Percentiles rank a stretch among this genome's conserved stretches.
phyloP scores from a whole-genome alignment of 2,797 vertebrate genomes.

The Tachyglossus aculeatus region DNA sequence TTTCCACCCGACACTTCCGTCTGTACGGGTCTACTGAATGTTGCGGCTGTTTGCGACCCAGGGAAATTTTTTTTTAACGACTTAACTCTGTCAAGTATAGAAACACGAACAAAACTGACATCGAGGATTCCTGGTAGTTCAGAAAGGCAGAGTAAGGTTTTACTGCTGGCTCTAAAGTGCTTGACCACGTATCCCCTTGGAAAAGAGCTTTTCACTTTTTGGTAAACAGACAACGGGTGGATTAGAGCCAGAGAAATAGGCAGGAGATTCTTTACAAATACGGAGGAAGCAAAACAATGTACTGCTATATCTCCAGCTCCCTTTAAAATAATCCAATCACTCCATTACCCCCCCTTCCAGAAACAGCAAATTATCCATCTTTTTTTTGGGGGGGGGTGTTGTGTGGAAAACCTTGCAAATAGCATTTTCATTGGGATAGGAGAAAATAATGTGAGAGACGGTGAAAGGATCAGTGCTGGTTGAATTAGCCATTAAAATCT shows the following conservation, averaged over 20 bases:
- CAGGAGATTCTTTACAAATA: conserved; percentile 13
- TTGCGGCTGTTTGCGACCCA: neutral
- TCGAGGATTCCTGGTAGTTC: neutral
- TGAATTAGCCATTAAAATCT: conserved; percentile 37
- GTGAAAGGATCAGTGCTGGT: conserved; percentile 4
- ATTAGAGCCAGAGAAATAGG: neutral
- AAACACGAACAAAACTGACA: neutral
- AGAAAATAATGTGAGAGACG: neutral
- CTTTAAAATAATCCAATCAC: neutral
- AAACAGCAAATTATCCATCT: neutral
- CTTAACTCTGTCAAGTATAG: neutral
- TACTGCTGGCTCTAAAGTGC: conserved; percentile 19
- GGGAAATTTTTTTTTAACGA: too few relatives aligned
- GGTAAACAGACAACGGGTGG: conserved; percentile 11
- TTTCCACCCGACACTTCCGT: neutral
- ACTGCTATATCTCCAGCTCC: too few relatives aligned
- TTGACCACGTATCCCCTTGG: neutral
- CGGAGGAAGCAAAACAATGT: neutral
- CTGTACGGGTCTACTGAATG: neutral
- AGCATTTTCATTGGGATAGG: neutral
- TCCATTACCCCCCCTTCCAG: neutral
- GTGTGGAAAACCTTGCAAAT: neutral
- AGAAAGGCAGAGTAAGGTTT: conserved; percentile 14
- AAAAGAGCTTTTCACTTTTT: conserved; percentile 9
- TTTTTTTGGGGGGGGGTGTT: neutral